phyloP scores from a whole-genome alignment of 2,797 vertebrate genomes.

The Lateolabrax maculatus region DNA sequence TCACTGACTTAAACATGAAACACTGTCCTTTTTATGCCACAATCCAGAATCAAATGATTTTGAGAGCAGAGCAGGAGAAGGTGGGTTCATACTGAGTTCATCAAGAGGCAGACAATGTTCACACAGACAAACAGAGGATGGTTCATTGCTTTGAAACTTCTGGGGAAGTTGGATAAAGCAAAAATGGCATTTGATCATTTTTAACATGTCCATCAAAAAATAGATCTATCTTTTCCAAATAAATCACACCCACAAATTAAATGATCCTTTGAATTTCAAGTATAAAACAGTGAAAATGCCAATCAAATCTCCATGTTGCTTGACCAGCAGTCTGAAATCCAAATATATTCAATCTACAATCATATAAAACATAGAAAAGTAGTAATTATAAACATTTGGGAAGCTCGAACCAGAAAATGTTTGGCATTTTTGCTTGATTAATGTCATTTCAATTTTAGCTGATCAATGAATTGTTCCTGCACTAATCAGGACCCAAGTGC shows the following conservation, averaged over 20 bases:
- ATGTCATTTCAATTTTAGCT: background rate
- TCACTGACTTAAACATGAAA: background rate
- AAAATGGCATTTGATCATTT: conserved; percentile 22
- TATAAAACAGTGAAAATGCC: background rate
- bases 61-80: background rate
- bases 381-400: too few relatives aligned
- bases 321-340: background rate
- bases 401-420: background rate
- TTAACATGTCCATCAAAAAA: background rate
- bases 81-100: conserved; percentile 55
- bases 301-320: background rate
- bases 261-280: background rate
- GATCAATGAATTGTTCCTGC: background rate
- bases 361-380: background rate
- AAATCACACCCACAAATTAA: background rate
- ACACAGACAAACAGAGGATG: background rate
- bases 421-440: background rate
- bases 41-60: background rate
- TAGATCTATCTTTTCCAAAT: conserved; percentile 1
- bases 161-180: background rate
- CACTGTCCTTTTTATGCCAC: background rate
- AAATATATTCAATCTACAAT: background rate
- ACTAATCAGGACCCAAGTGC: background rate
- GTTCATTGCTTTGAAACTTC: conserved; percentile 1
- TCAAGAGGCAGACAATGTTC: conserved; percentile 32